These are phyloP conservation scores for Triplophysa siluroides DNA, from an alignment of 2,113 vertebrate species.

Conservation along the genomic window DNA sequence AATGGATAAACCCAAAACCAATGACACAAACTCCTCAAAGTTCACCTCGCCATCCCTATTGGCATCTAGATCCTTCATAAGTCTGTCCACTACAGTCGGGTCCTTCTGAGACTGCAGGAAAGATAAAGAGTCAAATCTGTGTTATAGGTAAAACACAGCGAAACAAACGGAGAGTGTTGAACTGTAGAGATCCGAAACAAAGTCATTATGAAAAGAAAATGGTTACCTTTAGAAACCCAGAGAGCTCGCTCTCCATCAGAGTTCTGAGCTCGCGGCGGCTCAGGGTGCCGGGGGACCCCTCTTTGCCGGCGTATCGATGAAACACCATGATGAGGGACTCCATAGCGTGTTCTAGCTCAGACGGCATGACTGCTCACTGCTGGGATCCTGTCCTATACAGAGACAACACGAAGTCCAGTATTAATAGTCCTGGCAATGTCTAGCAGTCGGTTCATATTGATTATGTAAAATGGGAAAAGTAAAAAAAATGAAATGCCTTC, in stretches of 20 bases:
- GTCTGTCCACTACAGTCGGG: slow-evolving; percentile 73
- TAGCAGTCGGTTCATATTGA: not conserved
- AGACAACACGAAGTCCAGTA: not conserved
- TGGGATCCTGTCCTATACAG: not conserved
- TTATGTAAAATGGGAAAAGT: not conserved
- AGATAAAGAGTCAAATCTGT: not conserved
- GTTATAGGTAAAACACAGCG: too few relatives aligned
- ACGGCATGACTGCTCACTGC: slow-evolving; percentile 70
- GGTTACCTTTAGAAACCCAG: slow-evolving; percentile 80
- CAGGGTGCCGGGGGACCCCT: slow-evolving; percentile 75
- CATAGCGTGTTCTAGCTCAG: slow-evolving; percentile 85
- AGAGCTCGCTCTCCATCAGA: slow-evolving; percentile 78
- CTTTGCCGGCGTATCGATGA: slow-evolving; percentile 79
- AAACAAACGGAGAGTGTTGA: too few relatives aligned
- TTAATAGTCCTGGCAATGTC: not conserved
- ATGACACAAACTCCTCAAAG: slow-evolving; percentile 89
- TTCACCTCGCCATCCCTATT: slow-evolving; percentile 85
- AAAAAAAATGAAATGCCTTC: not conserved
- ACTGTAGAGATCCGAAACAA: not conserved
- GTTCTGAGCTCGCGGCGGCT: slow-evolving; percentile 80
- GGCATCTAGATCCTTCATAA: slow-evolving; percentile 89
- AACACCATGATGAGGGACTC: slow-evolving; percentile 83
- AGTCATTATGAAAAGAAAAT: not conserved
- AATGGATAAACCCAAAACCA: slow-evolving; percentile 83
- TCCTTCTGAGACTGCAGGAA: slow-evolving; percentile 81